Evolutionary conservation across 2,113 vertebrate species (phyloP), one percentile per base, ranked within the genome.

Genomic region (Corythornis vintsioides): DNA sequence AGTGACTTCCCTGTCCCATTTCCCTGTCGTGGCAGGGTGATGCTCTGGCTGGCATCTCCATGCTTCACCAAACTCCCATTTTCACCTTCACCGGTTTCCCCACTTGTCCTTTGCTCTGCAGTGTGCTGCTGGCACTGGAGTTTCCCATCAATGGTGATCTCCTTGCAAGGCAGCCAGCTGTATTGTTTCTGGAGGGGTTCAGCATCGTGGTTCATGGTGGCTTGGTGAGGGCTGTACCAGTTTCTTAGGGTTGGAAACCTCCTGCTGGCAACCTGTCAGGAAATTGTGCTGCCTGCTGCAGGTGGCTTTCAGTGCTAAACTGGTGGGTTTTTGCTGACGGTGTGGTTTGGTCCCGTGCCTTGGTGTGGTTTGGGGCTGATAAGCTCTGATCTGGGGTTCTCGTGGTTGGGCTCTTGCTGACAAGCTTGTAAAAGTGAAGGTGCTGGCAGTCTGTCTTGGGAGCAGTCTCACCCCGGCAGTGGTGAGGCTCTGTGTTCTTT

Each of bases 121-220:
- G 31, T 1, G 1, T 5, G 2, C 43, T 4, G 5, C 59, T 66
- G 83, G 38, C 11, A 9, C 6, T 1, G 12, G 48, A 64, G 19
- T 70, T 53, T 16, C 1, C 10, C 56, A 50, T 83, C 0, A 1
- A 3, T 25, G 83, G 38, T 47, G 63, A 40, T 65, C 43, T 90
- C 22, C 55, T 73, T 65, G 82, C 4, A 11, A 83, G 74, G 47
- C 48, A 77, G 59, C 24, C 0, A 3, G 1, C 15, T 2, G 4
- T 69, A 17, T 11, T 86, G 53, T 72, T 65, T 31, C 13, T 31
- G 47, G 42, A n/a, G 77, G 61, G 43, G 8, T 31, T 92, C 56
- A 67, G 70, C 38, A 22, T 21, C 0, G 0, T 1, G 13, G 22
- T 67, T 74, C 0, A 1, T 9, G 17, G 81, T 5, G 8, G 3